Evolutionary conservation across 2,888 invertebrate species (phyloP), one percentile per base, ranked within the genome.

Genomic region (Conops quadrifasciatus): DNA sequence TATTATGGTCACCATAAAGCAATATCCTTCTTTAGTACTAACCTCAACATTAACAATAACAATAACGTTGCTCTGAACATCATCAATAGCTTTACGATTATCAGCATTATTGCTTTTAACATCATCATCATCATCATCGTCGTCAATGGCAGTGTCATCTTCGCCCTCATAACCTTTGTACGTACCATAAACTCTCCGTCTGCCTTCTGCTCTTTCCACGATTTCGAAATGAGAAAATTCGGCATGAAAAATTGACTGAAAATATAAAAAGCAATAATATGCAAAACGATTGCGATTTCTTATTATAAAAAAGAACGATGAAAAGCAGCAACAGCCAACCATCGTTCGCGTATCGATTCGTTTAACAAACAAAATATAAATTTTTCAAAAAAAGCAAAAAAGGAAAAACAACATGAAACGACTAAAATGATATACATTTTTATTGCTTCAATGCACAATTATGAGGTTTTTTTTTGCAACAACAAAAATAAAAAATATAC

Each of bases 261-360:
- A 66, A 53, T 43, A 66, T 43, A 43, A 21, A 66, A 56, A 43
- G 19, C 56, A 56, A 66, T 66, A 66, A 66, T 66, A 53, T 56
- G 66, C 43, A 66, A 66, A 66, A 66, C 56, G 51, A 56, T 66
- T 66, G 53, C 56, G 36, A 66, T 36, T 66, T 66, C 53, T 56
- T 53, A 66, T 53, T 56, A 53, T 53, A 36, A 56, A 66, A 66
- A 56, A 9, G 66, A 24, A 66, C 56, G 53, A 66, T 43, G 56
- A 36, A 15, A 24, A 43, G 36, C 16, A 58, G 13, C 28, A 58
- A 28, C 53, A 36, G 36, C 36, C 36, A 36, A 9, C n/a, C 53
- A 58, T 2, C 26, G 58, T 24, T 28, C 5, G 15, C 15, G 28
- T 24, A 58, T 9, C 36, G 9, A 4, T 36, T 36, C 36, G 36